Evolutionary conservation across 2,113 vertebrate genomes (phyloP).

Genomic region (Semicossyphus pulcher): DNA sequence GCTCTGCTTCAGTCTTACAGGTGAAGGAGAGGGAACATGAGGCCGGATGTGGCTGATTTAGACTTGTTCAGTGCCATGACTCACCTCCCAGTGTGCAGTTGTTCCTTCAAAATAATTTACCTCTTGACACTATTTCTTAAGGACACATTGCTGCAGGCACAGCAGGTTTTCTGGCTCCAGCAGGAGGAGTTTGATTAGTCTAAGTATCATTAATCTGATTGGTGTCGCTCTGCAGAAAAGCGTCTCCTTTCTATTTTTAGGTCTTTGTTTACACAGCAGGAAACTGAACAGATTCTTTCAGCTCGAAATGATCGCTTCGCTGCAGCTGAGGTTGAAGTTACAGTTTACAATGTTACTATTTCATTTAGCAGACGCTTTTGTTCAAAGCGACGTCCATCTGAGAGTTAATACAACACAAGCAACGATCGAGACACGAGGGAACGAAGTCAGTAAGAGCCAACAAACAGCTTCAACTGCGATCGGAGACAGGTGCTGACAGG

Average conservation of each 20-base stretch:
- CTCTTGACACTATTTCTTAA: background rate
- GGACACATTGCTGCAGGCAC: background rate
- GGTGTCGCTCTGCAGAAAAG: background rate
- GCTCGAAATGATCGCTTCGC: background rate
- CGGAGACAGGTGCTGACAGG: too few species aligned
- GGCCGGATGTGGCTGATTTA: background rate
- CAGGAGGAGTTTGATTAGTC: background rate
- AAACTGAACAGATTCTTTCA: background rate
- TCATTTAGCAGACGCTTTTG: too few species aligned
- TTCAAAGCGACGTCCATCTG: too few species aligned
- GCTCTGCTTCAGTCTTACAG: too few species aligned
- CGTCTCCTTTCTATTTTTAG: background rate
- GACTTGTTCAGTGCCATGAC: background rate
- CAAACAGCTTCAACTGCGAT: too few species aligned
- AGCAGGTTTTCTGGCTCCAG: background rate
- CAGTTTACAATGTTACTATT: too few species aligned
- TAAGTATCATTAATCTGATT: background rate
- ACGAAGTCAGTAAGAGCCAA: too few species aligned
- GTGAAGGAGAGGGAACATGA: too few species aligned
- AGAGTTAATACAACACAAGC: too few species aligned
- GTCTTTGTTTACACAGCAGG: conserved; percentile 2
- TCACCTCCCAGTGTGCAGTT: background rate
- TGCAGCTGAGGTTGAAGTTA: background rate
- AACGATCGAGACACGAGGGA: too few species aligned
- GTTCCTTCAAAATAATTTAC: background rate